Evolutionary conservation across 2,113 vertebrate genomes (phyloP).

Genomic region (Chloropsis hardwickii): DNA sequence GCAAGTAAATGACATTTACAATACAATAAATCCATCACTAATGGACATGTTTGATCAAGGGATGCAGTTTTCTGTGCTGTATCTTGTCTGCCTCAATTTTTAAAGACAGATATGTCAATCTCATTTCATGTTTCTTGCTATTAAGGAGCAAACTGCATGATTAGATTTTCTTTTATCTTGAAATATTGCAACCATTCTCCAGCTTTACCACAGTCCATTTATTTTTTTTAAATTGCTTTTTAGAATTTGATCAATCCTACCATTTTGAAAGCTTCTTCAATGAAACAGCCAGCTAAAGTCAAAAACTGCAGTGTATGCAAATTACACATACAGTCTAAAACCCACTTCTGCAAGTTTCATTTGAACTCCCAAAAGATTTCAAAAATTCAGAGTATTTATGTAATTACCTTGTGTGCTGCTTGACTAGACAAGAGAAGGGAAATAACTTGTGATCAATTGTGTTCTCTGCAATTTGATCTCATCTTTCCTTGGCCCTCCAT

Average conservation of each 20-base stretch:
- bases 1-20: neutral
- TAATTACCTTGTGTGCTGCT: neutral
- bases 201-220: neutral
- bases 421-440: neutral
- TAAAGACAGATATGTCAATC: neutral
- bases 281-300: neutral
- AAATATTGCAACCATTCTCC: neutral
- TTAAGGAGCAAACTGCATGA: neutral
- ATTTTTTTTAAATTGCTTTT: neutral
- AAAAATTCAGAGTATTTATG: neutral
- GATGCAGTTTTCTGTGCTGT: neutral
- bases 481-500: neutral
- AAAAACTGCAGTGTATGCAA: neutral
- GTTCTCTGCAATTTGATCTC: neutral
- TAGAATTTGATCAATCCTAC: neutral
- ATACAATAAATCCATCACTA: neutral
- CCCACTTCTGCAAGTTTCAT: neutral
- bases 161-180: conserved; percentile 10
- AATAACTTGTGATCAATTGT: neutral
- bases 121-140: neutral
- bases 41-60: neutral
- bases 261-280: neutral
- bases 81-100: neutral
- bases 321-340: neutral
- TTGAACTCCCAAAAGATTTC: neutral